phyloP scores from a whole-genome alignment of 2,113 vertebrate genomes.

The Silurus meridionalis region DNA sequence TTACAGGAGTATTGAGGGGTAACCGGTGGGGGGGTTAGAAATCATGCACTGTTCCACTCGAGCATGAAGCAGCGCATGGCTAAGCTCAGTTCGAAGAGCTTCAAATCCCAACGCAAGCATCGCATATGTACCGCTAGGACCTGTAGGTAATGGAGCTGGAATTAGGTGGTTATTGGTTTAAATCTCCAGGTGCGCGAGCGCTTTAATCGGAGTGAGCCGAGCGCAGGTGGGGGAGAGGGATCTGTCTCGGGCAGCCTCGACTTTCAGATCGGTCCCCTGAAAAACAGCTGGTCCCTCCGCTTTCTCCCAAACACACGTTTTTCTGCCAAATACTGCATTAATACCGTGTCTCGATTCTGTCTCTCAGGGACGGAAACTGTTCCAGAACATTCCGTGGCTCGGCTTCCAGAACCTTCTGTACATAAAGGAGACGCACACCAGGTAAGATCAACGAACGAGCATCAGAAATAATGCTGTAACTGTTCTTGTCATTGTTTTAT shows the following conservation, averaged over 20 bases:
- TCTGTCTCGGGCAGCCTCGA: not conserved
- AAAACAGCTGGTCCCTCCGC: not conserved
- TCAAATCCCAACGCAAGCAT: slow-evolving; percentile 30
- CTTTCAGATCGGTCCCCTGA: not conserved
- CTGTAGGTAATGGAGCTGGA: slow-evolving; percentile 38
- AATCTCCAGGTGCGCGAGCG: slow-evolving; percentile 26
- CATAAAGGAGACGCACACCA: slow-evolving; percentile 71
- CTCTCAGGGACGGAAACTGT: slow-evolving; percentile 61
- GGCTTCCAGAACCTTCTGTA: slow-evolving; percentile 69
- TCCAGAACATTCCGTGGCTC: slow-evolving; percentile 55
- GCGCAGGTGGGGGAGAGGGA: not conserved
- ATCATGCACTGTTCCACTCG: slow-evolving; percentile 1
- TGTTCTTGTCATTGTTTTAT: too few relatives aligned
- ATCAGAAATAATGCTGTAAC: not conserved
- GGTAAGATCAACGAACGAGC: slow-evolving; percentile 55
- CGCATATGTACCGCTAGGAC: not conserved
- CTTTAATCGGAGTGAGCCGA: slow-evolving; percentile 30
- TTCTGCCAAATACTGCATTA: too few relatives aligned
- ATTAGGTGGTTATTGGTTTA: slow-evolving; percentile 48
- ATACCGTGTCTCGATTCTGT: not conserved
- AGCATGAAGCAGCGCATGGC: slow-evolving; percentile 30
- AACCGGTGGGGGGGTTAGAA: not conserved
- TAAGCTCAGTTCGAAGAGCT: slow-evolving; percentile 30
- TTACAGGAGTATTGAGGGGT: not conserved
- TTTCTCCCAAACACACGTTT: not conserved